These are phyloP conservation scores for Anneissia japonica DNA, from an alignment of 35 echinoderm and acorn worm genomes.

Conservation along the genomic window DNA sequence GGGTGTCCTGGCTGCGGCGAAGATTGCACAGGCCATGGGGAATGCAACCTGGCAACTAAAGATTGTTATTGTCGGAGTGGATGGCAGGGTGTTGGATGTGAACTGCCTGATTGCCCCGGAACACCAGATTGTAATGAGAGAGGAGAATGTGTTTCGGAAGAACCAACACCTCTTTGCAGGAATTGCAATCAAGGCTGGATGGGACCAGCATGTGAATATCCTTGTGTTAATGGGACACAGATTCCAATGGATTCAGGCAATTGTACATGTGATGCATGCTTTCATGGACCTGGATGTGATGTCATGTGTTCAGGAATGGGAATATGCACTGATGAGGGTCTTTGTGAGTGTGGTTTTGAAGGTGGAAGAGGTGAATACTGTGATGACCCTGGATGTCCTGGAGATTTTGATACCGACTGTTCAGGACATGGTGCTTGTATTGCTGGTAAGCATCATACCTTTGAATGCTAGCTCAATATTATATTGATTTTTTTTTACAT, in stretches of 20 bases:
- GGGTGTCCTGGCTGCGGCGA: slow-evolving; percentile 63
- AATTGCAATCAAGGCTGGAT: slow-evolving; percentile 66
- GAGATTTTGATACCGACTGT: slow-evolving; percentile 53
- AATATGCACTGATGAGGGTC: slow-evolving; percentile 48
- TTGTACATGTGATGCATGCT: slow-evolving; percentile 86
- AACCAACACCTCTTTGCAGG: slow-evolving; percentile 53
- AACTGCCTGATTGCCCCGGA: slow-evolving; percentile 78
- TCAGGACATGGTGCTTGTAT: slow-evolving; percentile 70
- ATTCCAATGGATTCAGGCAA: slow-evolving; percentile 63
- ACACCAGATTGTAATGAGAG: slow-evolving; percentile 63
- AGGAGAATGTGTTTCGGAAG: slow-evolving; percentile 52
- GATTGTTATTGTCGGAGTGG: slow-evolving; percentile 56
- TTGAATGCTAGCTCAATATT: neutral
- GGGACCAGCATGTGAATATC: slow-evolving; percentile 65
- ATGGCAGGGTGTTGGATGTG: slow-evolving; percentile 69
- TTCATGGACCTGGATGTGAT: slow-evolving; percentile 59
- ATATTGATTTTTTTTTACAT: neutral
- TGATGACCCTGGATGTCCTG: slow-evolving; percentile 62
- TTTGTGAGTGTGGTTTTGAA: slow-evolving; percentile 63
- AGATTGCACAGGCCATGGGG: slow-evolving; percentile 72
- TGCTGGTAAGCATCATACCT: slow-evolving; percentile 28
- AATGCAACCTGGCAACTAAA: slow-evolving; percentile 56
- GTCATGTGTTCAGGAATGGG: slow-evolving; percentile 46
- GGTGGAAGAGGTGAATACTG: slow-evolving; percentile 68
- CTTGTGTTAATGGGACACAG: slow-evolving; percentile 54